Percentiles rank a stretch among this genome's conserved stretches.
Evolutionary conservation across 1,140 invertebrate species (phyloP).

Genomic region (Drosophila pallidifrons): DNA sequence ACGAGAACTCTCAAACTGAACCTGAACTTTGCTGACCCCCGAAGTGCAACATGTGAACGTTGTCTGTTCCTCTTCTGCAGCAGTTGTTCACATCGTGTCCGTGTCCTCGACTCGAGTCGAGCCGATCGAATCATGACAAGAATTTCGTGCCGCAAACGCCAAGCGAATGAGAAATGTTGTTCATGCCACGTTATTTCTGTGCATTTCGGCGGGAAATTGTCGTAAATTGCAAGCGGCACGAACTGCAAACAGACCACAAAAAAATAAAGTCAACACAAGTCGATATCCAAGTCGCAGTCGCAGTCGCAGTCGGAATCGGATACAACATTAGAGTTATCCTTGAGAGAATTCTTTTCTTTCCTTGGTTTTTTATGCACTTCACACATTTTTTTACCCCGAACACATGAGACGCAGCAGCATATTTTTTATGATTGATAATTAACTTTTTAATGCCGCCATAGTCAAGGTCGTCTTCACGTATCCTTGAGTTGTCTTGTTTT

Average conservation of each 20-base stretch:
- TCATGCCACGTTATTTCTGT: conserved; percentile 75
- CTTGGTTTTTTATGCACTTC: conserved; percentile 50
- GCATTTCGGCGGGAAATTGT: conserved; percentile 71
- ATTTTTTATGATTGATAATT: conserved; percentile 61
- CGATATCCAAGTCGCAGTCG: conserved; percentile 1
- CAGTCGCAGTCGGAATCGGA: neutral
- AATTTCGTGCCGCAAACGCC: conserved; percentile 72
- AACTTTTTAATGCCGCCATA: conserved; percentile 56
- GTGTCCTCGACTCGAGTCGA: conserved; percentile 54
- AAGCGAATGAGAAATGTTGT: conserved; percentile 80
- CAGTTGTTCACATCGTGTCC: conserved; percentile 58
- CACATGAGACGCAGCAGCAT: conserved; percentile 59
- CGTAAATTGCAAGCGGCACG: conserved; percentile 79
- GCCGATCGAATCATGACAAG: conserved; percentile 84
- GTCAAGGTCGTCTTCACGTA: conserved; percentile 57
- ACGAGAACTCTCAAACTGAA: conserved; percentile 33
- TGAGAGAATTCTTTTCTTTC: conserved; percentile 50
- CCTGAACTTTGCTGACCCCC: conserved; percentile 48
- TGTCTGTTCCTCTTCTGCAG: conserved; percentile 4
- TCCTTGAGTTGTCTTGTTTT: conserved; percentile 11
- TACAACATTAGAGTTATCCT: conserved; percentile 70
- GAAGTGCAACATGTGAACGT: conserved; percentile 57
- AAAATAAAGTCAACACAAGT: conserved; percentile 14
- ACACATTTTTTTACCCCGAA: conserved; percentile 36
- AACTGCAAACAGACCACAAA: conserved; percentile 54